A percentile compares a stretch with the other conserved stretches of the same genome.
phyloP scores from a whole-genome alignment of 1,140 invertebrate genomes.

The Oedothorax gibbosus region DNA sequence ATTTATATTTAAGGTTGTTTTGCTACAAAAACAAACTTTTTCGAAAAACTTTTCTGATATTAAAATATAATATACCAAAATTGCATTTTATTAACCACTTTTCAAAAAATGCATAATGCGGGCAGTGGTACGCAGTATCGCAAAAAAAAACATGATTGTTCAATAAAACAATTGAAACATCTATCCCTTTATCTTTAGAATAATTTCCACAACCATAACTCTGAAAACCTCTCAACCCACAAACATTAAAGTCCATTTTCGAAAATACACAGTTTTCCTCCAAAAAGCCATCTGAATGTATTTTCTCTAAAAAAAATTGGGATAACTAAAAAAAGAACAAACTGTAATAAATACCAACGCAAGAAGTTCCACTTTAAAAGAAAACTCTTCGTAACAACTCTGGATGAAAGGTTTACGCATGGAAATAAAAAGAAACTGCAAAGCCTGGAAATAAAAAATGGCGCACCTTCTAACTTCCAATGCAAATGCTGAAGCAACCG shows the following conservation, averaged over 20 bases:
- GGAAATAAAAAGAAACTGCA: neutral
- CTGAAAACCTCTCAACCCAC: neutral
- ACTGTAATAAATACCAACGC: slow-evolving; percentile 36
- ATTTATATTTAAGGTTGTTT: no score
- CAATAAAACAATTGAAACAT: no score
- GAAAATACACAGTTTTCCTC: neutral
- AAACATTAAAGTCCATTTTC: neutral
- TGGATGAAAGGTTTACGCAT: slow-evolving; percentile 11
- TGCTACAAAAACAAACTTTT: no score
- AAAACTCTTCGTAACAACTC: neutral
- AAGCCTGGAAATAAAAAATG: no score
- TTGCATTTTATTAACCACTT: no score
- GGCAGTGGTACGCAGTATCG: no score
- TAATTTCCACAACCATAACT: neutral
- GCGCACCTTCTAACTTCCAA: slow-evolving; percentile 12
- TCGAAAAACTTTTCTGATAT: no score
- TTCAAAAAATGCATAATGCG: no score
- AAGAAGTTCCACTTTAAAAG: slow-evolving; percentile 17
- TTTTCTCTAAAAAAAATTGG: neutral
- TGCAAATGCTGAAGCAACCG: slow-evolving; percentile 33
- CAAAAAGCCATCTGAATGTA: neutral
- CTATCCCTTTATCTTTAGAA: no score
- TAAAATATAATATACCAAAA: no score
- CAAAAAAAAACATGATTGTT: no score
- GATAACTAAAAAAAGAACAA: slow-evolving; percentile 15